A percentile compares a stretch with the other conserved stretches of the same genome.
Evolutionary conservation across 2,888 invertebrate genomes (phyloP).

Genomic region (Machimus atricapillus): DNA sequence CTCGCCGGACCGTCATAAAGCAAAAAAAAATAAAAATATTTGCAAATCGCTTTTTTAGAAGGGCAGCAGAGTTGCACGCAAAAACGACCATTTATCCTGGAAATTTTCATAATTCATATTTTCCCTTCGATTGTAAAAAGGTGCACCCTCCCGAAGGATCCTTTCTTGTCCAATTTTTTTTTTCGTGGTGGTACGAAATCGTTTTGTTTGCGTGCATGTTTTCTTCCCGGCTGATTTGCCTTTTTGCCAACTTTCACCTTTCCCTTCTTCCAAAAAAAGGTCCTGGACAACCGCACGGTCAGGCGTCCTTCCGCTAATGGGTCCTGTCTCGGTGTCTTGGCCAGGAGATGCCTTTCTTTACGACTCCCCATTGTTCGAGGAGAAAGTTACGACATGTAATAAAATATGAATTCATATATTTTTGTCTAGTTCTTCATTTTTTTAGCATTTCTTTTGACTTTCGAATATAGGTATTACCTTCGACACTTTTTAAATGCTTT

Average conservation of each 20-base stretch:
- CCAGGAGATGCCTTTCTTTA: constrained; percentile 11
- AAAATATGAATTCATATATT: constrained; percentile 47
- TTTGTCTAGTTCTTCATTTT: neutral
- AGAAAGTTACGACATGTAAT: constrained; percentile 45
- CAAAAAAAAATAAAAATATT: constrained; percentile 19
- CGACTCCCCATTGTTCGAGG: constrained; percentile 39
- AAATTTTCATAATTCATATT: constrained; percentile 43
- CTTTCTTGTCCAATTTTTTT: neutral
- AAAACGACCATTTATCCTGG: constrained; percentile 33
- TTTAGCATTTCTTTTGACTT: constrained; percentile 27
- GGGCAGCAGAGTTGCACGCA: neutral
- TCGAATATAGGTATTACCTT: neutral
- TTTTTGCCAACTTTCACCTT: constrained; percentile 41
- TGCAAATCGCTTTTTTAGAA: constrained; percentile 42
- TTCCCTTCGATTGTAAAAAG: constrained; percentile 22
- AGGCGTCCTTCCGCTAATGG: neutral
- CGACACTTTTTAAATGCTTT: neutral
- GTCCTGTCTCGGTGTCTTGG: neutral
- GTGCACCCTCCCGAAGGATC: constrained; percentile 39
- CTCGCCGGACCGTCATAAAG: constrained; percentile 29
- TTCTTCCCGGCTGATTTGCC: neutral
- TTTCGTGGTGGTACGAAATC: neutral
- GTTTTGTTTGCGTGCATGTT: neutral
- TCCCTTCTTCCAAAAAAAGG: neutral
- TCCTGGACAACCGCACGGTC: neutral